These are phyloP conservation scores for Eupithecia dodoneata DNA, from an alignment of 2,888 invertebrate genomes.

Conservation along the genomic window DNA sequence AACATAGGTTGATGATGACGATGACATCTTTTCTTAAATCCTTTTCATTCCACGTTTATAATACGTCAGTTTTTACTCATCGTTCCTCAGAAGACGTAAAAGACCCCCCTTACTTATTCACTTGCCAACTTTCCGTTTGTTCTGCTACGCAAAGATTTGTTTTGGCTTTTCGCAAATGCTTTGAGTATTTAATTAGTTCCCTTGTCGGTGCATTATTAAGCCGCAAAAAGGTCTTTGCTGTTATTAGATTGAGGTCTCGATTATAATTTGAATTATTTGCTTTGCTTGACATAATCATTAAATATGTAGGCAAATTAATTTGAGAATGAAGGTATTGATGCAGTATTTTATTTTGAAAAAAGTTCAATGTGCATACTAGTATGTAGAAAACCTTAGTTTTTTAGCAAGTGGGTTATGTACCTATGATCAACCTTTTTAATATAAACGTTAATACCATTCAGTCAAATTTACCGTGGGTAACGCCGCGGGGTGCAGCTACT, in stretches of 20 bases:
- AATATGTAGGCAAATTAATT: not conserved
- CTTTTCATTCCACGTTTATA: not conserved
- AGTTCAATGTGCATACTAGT: too few relatives aligned
- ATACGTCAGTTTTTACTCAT: not conserved
- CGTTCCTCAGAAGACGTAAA: not conserved
- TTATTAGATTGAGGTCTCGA: slow-evolving; percentile 23
- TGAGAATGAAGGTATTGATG: too few relatives aligned
- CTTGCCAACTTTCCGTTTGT: slow-evolving; percentile 43
- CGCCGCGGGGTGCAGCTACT: too few relatives aligned
- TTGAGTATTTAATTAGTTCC: slow-evolving; percentile 38
- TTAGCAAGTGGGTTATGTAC: too few relatives aligned
- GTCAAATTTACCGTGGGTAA: too few relatives aligned
- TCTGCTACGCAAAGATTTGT: slow-evolving; percentile 44
- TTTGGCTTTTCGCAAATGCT: slow-evolving; percentile 38
- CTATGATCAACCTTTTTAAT: too few relatives aligned
- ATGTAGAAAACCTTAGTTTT: too few relatives aligned
- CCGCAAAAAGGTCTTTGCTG: slow-evolving; percentile 30
- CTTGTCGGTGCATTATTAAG: slow-evolving; percentile 32
- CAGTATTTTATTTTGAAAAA: too few relatives aligned
- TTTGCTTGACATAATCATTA: not conserved
- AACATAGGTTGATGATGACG: too few relatives aligned
- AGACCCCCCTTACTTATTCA: slow-evolving; percentile 30
- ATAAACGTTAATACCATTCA: too few relatives aligned
- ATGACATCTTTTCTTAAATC: not conserved
- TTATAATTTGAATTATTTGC: slow-evolving; percentile 27